phyloP scores from a whole-genome alignment of 2,888 invertebrate genomes.

The Scotopteryx bipunctaria region DNA sequence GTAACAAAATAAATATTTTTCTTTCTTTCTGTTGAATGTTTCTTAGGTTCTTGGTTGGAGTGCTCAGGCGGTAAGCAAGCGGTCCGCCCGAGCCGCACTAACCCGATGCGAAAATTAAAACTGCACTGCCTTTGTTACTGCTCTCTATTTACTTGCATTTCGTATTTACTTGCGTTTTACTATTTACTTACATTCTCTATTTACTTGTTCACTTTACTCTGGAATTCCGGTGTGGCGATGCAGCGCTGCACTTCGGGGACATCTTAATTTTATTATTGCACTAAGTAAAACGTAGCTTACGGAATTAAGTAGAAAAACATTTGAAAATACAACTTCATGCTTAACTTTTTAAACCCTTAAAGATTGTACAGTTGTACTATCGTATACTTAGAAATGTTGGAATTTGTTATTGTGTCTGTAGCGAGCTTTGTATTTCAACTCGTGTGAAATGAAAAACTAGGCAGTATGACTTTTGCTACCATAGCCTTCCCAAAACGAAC shows the following conservation, averaged over 20 bases:
- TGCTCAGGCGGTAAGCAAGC: conserved; percentile 12
- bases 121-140: conserved; percentile 31
- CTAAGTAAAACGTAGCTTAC: neutral
- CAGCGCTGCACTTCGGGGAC: conserved; percentile 2
- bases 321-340: neutral
- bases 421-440: too few relatives aligned
- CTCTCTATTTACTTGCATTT: conserved; percentile 17
- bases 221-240: conserved; percentile 7
- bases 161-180: conserved; percentile 15
- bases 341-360: neutral
- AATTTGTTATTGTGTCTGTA: too few relatives aligned
- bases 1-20: too few relatives aligned
- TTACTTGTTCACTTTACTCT: conserved; percentile 6
- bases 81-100: conserved; percentile 31
- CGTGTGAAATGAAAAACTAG: too few relatives aligned
- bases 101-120: conserved; percentile 39
- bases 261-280: conserved; percentile 14
- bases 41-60: conserved; percentile 16
- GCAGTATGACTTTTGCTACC: too few relatives aligned
- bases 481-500: too few relatives aligned
- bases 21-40: neutral
- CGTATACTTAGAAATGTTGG: too few relatives aligned
- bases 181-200: conserved; percentile 11
- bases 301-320: neutral
- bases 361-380: too few relatives aligned